These are phyloP conservation scores for Turritopsis dohrnii DNA, from an alignment of 30 jellyfish, hydroid and myxozoan genomes.

Conservation along the genomic window DNA sequence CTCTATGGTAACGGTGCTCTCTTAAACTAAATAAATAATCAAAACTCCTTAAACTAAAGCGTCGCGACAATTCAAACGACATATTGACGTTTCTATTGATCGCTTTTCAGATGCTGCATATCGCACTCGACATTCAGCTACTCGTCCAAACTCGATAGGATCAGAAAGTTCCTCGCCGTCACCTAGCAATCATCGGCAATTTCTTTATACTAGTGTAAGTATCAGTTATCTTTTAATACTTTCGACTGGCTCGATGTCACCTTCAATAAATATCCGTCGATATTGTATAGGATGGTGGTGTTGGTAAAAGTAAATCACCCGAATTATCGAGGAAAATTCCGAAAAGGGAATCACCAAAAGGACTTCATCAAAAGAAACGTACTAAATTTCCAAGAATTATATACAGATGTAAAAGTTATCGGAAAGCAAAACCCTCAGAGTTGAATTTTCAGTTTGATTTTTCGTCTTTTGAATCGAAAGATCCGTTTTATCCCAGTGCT, in stretches of 20 bases:
- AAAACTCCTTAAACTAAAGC: too few relatives aligned
- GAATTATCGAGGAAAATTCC: not conserved
- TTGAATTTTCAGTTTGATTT: slow-evolving; percentile 2
- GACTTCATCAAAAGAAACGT: not conserved
- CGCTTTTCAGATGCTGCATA: not conserved
- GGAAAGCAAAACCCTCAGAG: slow-evolving; percentile 8
- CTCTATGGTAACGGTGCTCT: too few relatives aligned
- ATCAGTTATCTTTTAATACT: too few relatives aligned
- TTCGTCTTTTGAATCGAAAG: slow-evolving; percentile 2
- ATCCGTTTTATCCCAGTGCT: slow-evolving; percentile 4
- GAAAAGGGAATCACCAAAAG: not conserved
- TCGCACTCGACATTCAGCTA: slow-evolving; percentile 6
- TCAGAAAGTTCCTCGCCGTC: slow-evolving; percentile 16
- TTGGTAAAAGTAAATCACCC: not conserved
- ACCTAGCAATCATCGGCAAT: not conserved
- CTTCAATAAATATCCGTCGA: not conserved
- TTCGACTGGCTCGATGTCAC: too few relatives aligned
- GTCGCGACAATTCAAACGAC: too few relatives aligned
- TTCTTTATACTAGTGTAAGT: not conserved
- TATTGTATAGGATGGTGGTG: not conserved
- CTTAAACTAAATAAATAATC: too few relatives aligned
- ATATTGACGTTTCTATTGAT: too few relatives aligned
- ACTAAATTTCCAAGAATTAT: slow-evolving; percentile 9
- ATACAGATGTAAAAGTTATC: slow-evolving; percentile 16
- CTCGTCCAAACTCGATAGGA: slow-evolving; percentile 1